A percentile compares a stretch with the other conserved stretches of the same genome.
phyloP scores from a whole-genome alignment of 2,797 vertebrate genomes.

The Morelia viridis region DNA sequence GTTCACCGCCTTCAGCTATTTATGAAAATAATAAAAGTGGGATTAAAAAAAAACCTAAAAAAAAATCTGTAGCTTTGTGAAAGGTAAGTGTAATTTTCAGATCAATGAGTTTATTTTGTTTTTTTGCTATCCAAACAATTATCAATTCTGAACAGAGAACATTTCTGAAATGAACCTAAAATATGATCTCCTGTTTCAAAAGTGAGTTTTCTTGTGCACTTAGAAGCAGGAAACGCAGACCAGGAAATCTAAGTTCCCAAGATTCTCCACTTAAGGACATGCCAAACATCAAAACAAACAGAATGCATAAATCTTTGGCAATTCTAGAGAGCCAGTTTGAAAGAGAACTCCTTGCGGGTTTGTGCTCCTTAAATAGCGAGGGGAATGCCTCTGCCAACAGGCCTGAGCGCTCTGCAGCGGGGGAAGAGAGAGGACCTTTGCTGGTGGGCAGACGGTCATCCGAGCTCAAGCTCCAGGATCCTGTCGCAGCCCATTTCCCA shows the following conservation, averaged over 20 bases:
- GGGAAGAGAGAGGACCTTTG: not conserved
- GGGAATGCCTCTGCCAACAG: not conserved
- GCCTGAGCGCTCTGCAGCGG: not conserved
- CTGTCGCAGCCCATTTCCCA: not conserved
- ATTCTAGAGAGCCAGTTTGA: not conserved
- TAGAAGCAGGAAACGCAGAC: not conserved
- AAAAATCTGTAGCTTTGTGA: not conserved
- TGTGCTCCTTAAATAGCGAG: not conserved
- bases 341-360: not conserved
- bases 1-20: no score
- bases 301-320: not conserved
- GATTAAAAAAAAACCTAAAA: no score
- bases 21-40: no score
- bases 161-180: not conserved
- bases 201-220: not conserved
- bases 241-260: not conserved
- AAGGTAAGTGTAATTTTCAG: not conserved
- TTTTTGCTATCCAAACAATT: not conserved
- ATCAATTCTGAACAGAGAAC: not conserved
- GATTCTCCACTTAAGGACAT: not conserved
- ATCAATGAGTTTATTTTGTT: not conserved
- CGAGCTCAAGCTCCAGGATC: not conserved
- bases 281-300: not conserved
- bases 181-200: not conserved
- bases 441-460: not conserved